Percentiles rank a stretch among this genome's conserved stretches.
Conservation (phyloP, 1,140 invertebrate species). For the Neocloeon triangulifer region DNA sequence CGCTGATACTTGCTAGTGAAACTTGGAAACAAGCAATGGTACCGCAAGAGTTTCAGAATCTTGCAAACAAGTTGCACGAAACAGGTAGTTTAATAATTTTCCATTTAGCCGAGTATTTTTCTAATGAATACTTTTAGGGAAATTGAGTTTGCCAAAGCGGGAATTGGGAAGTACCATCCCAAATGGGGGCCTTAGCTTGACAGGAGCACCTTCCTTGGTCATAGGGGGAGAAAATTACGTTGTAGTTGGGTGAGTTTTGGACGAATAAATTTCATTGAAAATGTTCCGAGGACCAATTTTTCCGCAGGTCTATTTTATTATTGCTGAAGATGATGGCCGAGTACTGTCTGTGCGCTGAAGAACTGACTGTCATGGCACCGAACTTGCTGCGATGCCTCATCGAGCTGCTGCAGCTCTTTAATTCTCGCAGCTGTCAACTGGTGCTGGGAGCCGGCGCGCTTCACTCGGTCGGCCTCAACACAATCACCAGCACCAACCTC, state of each 20-base stretch:
- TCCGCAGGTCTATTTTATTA: conserved; percentile 37
- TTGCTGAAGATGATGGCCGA: conserved; percentile 71
- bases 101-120: conserved; percentile 2
- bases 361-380: conserved; percentile 30
- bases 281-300: no score
- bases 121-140: conserved; percentile 9
- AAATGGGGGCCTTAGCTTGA: conserved; percentile 23
- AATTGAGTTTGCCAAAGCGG: conserved; percentile 10
- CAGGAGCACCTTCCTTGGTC: conserved; percentile 31
- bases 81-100: conserved; percentile 14
- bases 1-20: conserved; percentile 67
- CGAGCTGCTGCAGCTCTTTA: conserved; percentile 74
- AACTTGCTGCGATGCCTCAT: conserved; percentile 64
- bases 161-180: conserved; percentile 10
- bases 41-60: conserved; percentile 57
- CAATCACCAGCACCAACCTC: conserved; percentile 86
- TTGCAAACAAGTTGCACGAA: conserved; percentile 49
- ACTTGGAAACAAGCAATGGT: conserved; percentile 87
- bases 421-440: conserved; percentile 79
- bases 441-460: conserved; percentile 89
- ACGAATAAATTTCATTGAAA: no score
- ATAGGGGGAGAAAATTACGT: conserved; percentile 64
- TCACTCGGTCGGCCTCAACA: conserved; percentile 75
- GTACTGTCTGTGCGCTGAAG: conserved; percentile 58
- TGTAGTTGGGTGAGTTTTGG: conserved; percentile 40